phyloP scores from a whole-genome alignment of 1,140 invertebrate species.

The Penaeus indicus region DNA sequence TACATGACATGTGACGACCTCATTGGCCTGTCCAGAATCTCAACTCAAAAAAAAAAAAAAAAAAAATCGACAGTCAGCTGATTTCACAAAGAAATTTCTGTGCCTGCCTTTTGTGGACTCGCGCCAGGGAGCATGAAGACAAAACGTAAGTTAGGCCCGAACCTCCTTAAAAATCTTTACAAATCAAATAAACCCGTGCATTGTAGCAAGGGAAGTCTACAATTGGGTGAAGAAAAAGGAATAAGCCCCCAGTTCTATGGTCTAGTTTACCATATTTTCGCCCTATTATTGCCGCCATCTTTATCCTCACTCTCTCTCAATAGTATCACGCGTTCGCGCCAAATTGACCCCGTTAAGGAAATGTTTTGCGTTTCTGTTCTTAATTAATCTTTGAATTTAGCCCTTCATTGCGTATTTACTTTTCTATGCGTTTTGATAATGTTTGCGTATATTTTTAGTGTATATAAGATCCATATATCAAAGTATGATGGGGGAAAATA shows the following conservation, averaged over 20 bases:
- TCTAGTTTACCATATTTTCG: conserved; percentile 34
- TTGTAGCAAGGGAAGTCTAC: conserved; percentile 13
- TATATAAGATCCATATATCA: too few relatives aligned
- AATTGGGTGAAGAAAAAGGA: conserved; percentile 9
- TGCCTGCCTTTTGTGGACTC: background rate
- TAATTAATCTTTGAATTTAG: too few relatives aligned
- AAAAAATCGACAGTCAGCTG: too few relatives aligned
- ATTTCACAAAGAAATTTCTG: too few relatives aligned
- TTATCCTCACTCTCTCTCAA: conserved; percentile 4
- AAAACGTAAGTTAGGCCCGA: background rate
- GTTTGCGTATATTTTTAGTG: too few relatives aligned
- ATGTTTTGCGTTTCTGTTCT: too few relatives aligned
- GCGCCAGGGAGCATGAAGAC: background rate
- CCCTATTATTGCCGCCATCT: conserved; percentile 25
- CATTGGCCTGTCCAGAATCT: too few relatives aligned
- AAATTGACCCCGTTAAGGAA: background rate
- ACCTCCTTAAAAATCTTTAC: conserved; percentile 12
- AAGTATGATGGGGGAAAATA: too few relatives aligned
- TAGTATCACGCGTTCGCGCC: background rate
- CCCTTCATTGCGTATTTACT: too few relatives aligned
- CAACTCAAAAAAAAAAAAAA: too few relatives aligned
- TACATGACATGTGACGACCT: too few relatives aligned
- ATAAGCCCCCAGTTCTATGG: conserved; percentile 1
- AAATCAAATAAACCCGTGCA: conserved; percentile 15
- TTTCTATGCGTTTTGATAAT: too few relatives aligned